phyloP scores from a whole-genome alignment of 2,888 invertebrate genomes.

The Oxystoma pomonae region DNA sequence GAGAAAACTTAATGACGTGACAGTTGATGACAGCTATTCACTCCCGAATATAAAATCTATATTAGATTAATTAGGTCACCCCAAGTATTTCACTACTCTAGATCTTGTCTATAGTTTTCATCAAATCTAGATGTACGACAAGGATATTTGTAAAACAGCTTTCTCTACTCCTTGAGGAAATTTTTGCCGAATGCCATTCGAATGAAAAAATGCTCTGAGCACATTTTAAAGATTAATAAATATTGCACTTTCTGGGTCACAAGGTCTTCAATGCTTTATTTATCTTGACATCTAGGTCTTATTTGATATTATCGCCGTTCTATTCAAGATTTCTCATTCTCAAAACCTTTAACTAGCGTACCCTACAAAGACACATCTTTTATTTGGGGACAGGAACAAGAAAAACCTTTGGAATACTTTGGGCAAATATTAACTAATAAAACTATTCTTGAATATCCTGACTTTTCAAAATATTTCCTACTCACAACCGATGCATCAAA shows the following conservation, averaged over 20 bases:
- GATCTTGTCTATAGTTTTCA: slow-evolving; percentile 44
- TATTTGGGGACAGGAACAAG: slow-evolving; percentile 19
- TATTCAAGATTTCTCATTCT: slow-evolving; percentile 27
- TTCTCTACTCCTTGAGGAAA: slow-evolving; percentile 38
- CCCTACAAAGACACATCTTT: slow-evolving; percentile 15
- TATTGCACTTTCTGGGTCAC: neutral
- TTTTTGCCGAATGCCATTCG: slow-evolving; percentile 40
- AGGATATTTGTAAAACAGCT: slow-evolving; percentile 38
- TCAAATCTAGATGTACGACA: slow-evolving; percentile 38
- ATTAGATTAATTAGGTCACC: slow-evolving; percentile 39
- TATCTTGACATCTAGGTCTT: slow-evolving; percentile 31
- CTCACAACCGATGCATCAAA: slow-evolving; percentile 7
- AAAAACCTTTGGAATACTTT: slow-evolving; percentile 24
- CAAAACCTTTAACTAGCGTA: slow-evolving; percentile 31
- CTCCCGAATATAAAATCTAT: slow-evolving; percentile 41
- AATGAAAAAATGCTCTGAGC: slow-evolving; percentile 42
- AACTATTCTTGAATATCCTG: slow-evolving; percentile 1
- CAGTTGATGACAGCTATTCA: slow-evolving; percentile 39
- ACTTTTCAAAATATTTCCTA: slow-evolving; percentile 11
- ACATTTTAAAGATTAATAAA: slow-evolving; percentile 24
- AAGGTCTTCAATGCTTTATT: slow-evolving; percentile 6
- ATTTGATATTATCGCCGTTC: slow-evolving; percentile 36
- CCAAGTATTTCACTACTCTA: slow-evolving; percentile 40
- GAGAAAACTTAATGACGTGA: slow-evolving; percentile 39
- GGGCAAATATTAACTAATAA: slow-evolving; percentile 17